These are phyloP conservation scores for Cephus pygmeus DNA, from an alignment of 2,888 invertebrate genomes.

Conservation along the genomic window DNA sequence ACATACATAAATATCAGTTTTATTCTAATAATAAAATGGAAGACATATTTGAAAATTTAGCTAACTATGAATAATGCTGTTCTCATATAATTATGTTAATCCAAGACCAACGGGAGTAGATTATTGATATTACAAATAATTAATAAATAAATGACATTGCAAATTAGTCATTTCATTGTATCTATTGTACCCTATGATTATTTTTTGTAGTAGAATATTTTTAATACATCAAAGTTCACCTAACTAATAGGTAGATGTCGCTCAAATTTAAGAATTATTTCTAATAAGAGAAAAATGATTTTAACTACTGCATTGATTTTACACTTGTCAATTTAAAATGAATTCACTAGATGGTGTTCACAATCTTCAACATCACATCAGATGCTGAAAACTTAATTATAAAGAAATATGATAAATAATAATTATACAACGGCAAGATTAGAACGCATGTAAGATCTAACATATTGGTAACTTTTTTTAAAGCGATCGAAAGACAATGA, in stretches of 20 bases:
- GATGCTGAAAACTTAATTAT: background rate
- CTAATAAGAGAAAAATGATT: background rate
- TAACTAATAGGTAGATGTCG: background rate
- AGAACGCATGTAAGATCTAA: background rate
- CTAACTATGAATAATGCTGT: background rate
- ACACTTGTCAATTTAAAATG: background rate
- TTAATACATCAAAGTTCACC: background rate
- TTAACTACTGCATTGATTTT: background rate
- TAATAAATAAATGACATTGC: background rate
- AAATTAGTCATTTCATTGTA: background rate
- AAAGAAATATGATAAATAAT: background rate
- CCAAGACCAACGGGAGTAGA: background rate
- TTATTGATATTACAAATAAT: background rate
- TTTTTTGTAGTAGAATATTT: background rate
- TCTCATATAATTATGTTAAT: background rate
- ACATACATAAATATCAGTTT: background rate
- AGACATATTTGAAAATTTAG: background rate
- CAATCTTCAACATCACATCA: background rate
- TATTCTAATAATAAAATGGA: background rate
- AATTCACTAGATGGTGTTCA: background rate
- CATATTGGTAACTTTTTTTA: background rate
- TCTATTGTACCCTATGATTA: background rate
- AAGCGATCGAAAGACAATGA: background rate
- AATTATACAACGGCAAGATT: background rate
- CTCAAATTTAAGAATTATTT: background rate